phyloP scores from a whole-genome alignment of 2,888 invertebrate genomes.

The Drosophila stalkeri region DNA sequence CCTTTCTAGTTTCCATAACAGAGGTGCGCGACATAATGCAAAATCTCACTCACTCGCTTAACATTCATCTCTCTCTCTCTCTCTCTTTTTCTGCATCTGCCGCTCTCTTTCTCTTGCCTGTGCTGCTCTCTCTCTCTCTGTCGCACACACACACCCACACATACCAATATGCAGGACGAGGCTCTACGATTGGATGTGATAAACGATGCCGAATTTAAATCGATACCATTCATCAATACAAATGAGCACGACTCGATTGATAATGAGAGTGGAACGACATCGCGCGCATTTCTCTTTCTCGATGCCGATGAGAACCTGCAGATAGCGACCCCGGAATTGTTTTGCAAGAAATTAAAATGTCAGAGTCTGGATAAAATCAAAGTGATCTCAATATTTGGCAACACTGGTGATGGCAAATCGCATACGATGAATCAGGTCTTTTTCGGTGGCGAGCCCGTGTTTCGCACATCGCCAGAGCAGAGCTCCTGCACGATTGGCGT shows the following conservation, averaged over 20 bases:
- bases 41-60: conserved; percentile 7
- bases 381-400: conserved; percentile 93
- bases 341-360: conserved; percentile 84
- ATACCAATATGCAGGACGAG: conserved; percentile 66
- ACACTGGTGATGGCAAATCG: conserved; percentile 93
- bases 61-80: conserved; percentile 1
- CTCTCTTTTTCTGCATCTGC: background rate
- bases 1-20: conserved; percentile 61
- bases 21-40: conserved; percentile 43
- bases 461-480: conserved; percentile 85
- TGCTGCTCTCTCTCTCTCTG: background rate
- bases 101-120: background rate
- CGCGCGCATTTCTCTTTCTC: conserved; percentile 86
- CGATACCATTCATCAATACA: conserved; percentile 80
- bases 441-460: conserved; percentile 87
- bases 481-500: conserved; percentile 92
- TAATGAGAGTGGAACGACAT: conserved; percentile 55
- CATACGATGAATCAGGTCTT: conserved; percentile 91
- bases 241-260: conserved; percentile 70
- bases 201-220: conserved; percentile 80
- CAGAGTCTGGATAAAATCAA: conserved; percentile 87
- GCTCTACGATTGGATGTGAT: conserved; percentile 76
- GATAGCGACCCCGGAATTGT: conserved; percentile 86
- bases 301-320: conserved; percentile 88
- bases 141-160: background rate